Evolutionary conservation across 2,113 vertebrate genomes (phyloP), one percentile per base, ranked within the genome.

Genomic region (human (Homo sapiens)): DNA sequence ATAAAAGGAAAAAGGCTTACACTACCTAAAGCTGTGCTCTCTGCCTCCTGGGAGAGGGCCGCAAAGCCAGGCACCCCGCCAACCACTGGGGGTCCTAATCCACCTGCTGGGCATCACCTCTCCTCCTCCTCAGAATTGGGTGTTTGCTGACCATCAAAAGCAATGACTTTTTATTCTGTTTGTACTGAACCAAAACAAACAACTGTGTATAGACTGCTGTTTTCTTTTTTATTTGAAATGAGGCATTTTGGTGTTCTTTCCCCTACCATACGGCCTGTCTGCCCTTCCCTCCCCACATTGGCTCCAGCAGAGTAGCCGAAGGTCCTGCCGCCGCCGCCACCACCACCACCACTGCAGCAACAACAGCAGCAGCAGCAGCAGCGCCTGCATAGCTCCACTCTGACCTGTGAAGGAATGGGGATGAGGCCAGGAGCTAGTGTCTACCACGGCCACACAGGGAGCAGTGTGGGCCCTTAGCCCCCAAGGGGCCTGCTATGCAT

Each of bases 1-100:
- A 99, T 99, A 99, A 99, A 99, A 99, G 98, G 98, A 99, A 98
- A 98, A 98, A 99, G 99, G 98, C 98, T 98, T 98, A 98, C 98
- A 98, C 97, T 99, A 99, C 99, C 99, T 99, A 98, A 98, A 98
- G 98, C 99, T 99, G 98, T 99, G 98, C 99, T 99, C 99, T 98
- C 98, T 99, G 98, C 99, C 99, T 99, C 98, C 97, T 98, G 98
- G 98, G 98, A 98, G 98, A 98, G 96, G 98, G 97, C 98, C 90
- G 75, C 96, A 95, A 93, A 98, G 98, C 98, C 98, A 98, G 98
- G 98, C 90, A 85, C 96, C 87, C 86, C 16, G 17, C 92, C 96
- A 70, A 30, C 97, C 96, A 95, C 97, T 45, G 88, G 98, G 98
- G 98, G 97, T 97, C 95, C 97, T 78, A 8, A 85, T 68, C 90